Base-by-base conservation (phyloP, 2,113 vertebrate genomes). In the Percina caprodes region DNA sequence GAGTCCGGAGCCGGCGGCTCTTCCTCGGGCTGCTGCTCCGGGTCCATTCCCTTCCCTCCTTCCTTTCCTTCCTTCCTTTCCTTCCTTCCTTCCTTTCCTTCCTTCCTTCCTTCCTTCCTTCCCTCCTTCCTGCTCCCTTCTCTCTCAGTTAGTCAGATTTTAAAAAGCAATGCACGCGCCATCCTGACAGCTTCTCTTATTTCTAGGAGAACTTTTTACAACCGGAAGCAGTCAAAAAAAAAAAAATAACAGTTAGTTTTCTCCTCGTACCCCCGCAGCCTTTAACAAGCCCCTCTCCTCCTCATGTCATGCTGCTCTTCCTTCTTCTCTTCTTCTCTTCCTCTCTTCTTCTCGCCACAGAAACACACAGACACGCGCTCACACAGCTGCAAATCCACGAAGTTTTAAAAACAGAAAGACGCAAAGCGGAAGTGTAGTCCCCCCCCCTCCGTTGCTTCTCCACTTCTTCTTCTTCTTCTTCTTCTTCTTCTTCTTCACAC, bases 381-480 rank as follows among this genome's bases (percentile, higher is more conserved):
- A 60, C 59, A 58, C 67, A 65, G 1, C 74, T 69, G 13, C 18
- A 63, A 62, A 74, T 91, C 91, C 93, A 94, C 92, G 87, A 94
- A 94, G 92, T 92, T 80, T 90, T 69, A n/a, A 71, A 54, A 42
- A 49, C 26, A 79, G 65, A 78, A 83, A 73, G 11, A 45, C 51
- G 45, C 35, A 39, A 56, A 66, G 55, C 52, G 35, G 24, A 55
- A 71, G 77, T 12, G 4, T 26, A 39, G 35, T 4, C 46, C 12
- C 10, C 30, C 16, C 49, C 46, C n/a, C n/a, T n/a, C 35, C 1
- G 35, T 39, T 12, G 58, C 39, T 46, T 61, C 21, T 21, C 60
- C 35, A 39, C 56, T 16, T 16, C 26, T 30, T 33, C 52, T 39
- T 3, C 42, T 33, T 33, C 42, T 21, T 30, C 35, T 58, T 59